These are phyloP conservation scores for Stegodyphus dumicola DNA, from an alignment of 1,140 invertebrate species.

Conservation along the genomic window DNA sequence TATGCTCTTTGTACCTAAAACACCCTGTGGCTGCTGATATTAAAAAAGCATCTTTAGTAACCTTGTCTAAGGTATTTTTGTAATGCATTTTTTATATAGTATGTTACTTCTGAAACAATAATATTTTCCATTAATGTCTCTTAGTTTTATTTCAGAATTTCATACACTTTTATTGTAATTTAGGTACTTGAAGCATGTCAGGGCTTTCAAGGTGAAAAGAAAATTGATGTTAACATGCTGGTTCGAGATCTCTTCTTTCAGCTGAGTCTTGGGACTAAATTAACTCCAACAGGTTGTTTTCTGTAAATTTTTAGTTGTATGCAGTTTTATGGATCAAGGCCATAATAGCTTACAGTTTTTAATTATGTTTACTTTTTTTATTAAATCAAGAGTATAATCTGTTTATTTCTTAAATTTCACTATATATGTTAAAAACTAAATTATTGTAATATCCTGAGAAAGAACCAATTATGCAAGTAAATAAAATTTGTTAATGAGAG, in stretches of 20 bases:
- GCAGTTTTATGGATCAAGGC: not conserved
- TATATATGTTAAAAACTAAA: not conserved
- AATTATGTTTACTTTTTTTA: not conserved
- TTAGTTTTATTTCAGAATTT: not conserved
- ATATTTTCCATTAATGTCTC: not conserved
- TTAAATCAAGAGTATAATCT: not conserved
- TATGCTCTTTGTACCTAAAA: conserved; percentile 16
- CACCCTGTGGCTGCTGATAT: conserved; percentile 9
- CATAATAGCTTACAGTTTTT: not conserved
- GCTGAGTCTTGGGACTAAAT: conserved; percentile 28
- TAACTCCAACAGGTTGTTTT: conserved; percentile 22
- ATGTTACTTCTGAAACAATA: not conserved
- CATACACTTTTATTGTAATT: not conserved
- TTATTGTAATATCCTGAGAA: not conserved
- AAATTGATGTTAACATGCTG: conserved; percentile 18
- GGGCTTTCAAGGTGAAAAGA: conserved; percentile 33
- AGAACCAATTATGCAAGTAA: not conserved
- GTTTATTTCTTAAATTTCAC: not conserved
- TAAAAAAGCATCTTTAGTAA: conserved; percentile 33
- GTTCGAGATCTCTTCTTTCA: conserved; percentile 42
- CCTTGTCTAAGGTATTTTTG: conserved; percentile 33
- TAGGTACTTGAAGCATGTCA: conserved; percentile 32
- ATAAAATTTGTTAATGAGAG: not conserved
- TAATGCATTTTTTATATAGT: not conserved
- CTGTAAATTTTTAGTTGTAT: not conserved